Base-by-base conservation (phyloP, 2,888 invertebrate species). In the Volucella inanis region DNA sequence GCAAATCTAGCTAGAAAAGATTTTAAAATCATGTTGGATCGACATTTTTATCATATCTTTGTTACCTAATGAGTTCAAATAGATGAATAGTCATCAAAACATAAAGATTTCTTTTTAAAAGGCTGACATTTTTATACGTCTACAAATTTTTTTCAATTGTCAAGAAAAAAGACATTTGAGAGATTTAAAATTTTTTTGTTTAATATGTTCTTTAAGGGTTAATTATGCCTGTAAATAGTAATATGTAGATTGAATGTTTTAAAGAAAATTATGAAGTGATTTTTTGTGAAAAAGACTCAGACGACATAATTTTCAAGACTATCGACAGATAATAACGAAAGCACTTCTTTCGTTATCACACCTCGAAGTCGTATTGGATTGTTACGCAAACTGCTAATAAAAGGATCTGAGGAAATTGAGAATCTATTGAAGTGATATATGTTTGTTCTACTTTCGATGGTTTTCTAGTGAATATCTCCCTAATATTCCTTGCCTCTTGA, bases 401-500 rank as follows among this genome's bases (percentile, higher is more conserved):
- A 59, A 59, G 41, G 59, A 38, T 55, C 55, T 14, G 59, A 59
- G 10, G 43, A 41, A 18, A 59, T 43, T 43, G 43, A 18, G 18
- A 1, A 1, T 18, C 18, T 1, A 18, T 18, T 18, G 18, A 18
- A 18, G 2, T 1, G 18, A 8, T 61, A 43, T 43, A 11, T 62
- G n/a, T 47, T 62, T n/a, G 18, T 18, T 18, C 18, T 18, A 18
- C 18, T 18, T 2, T 18, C 18, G 2, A 18, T 18, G 18, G 1
- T 1, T 18, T 18, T 18, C 1, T 18, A 2, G 18, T 18, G 2
- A 18, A 18, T 2, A 18, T 18, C 1, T 18, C 12, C 3, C 43
- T 43, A 49, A 49, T 47, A 12, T 55, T 68, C 39, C 68, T 45
- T 14, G 68, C 55, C 3, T 68, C 68, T 68, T 38, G 45, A 18